Base-by-base conservation (phyloP, 2,797 vertebrate species). In the Podarcis lilfordi region DNA sequence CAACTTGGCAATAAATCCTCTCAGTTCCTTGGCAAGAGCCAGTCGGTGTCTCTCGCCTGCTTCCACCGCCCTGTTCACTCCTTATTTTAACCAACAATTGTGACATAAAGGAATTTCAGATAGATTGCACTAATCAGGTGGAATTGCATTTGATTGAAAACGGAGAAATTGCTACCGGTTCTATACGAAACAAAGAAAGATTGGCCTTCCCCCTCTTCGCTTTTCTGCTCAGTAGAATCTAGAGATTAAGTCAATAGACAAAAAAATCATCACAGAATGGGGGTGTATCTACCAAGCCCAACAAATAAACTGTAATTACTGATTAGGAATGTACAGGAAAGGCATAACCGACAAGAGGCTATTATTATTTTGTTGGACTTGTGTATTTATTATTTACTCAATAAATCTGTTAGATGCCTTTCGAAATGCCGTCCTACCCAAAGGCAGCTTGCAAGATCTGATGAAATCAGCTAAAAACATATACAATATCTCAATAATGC, bases 91-190 rank as follows among this genome's bases (percentile, higher is more conserved):
- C 93, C 89, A 95, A 86, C 89, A 92, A 95, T 43, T 93, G 91
- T 94, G 94, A 95, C 92, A 92, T 94, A 95, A 69, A 92, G 89
- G 35, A 71, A 74, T 91, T 94, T 94, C 97, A 97, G 98, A 97
- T 97, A 97, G 95, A 92, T 93, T 92, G 94, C 91, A 84, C 90
- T 96, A 97, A 97, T 96, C 95, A 92, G 91, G 92, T 96, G 93
- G 91, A 96, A 95, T 82, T 88, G 93, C 90, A 88, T 90, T 88
- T 93, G 94, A 96, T 92, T 88, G 94, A 96, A 93, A 94, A 93
- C 92, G 94, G 89, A 94, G 90, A 92, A 94, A 92, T 94, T 88
- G 61, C 92, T 95, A 94, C 94, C 95, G 93, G 86, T 80, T 93
- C 61, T 88, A 80, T 92, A 82, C 88, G 90, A 95, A 93, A 94